Percentiles rank a stretch among this genome's conserved stretches.
Conservation (phyloP, 2,797 vertebrate genomes). For the Enteromius viviparus region DNA sequence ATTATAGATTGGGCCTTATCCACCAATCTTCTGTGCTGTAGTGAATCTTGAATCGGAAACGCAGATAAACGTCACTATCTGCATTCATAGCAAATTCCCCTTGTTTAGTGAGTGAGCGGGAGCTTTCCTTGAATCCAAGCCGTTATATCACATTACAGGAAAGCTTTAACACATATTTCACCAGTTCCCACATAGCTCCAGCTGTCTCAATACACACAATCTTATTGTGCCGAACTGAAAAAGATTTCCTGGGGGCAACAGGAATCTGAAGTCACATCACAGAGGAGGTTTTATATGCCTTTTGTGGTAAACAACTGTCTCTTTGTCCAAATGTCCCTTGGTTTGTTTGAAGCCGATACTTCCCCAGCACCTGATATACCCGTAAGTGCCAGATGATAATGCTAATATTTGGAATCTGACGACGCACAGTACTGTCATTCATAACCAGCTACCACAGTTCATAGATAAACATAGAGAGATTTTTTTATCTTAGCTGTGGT, state of each 20-base stretch:
- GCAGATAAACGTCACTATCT: background rate
- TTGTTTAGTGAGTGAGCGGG: constrained; percentile 21
- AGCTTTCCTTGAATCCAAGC: constrained; percentile 35
- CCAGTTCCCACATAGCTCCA: constrained; percentile 55
- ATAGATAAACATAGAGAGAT: constrained; percentile 14
- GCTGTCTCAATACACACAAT: constrained; percentile 55
- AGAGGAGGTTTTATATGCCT: constrained; percentile 36
- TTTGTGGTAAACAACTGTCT: constrained; percentile 47
- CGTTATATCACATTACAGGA: constrained; percentile 50
- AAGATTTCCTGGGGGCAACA: constrained; percentile 50
- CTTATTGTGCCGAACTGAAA: constrained; percentile 36
- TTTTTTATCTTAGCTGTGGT: constrained; percentile 14
- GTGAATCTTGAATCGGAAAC: background rate
- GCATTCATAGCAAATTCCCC: constrained; percentile 1
- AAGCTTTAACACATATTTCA: constrained; percentile 20
- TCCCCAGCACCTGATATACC: constrained; percentile 48
- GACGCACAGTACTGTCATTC: constrained; percentile 30
- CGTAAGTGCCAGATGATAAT: constrained; percentile 19
- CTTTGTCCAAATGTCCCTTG: constrained; percentile 45
- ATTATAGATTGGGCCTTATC: background rate
- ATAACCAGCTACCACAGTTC: constrained; percentile 22
- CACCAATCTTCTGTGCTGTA: background rate
- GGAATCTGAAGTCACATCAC: constrained; percentile 51
- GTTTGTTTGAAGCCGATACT: constrained; percentile 30
- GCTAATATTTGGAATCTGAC: constrained; percentile 39